These are phyloP conservation scores for Phycodurus eques DNA, from an alignment of 2,113 vertebrate species.

Conservation along the genomic window DNA sequence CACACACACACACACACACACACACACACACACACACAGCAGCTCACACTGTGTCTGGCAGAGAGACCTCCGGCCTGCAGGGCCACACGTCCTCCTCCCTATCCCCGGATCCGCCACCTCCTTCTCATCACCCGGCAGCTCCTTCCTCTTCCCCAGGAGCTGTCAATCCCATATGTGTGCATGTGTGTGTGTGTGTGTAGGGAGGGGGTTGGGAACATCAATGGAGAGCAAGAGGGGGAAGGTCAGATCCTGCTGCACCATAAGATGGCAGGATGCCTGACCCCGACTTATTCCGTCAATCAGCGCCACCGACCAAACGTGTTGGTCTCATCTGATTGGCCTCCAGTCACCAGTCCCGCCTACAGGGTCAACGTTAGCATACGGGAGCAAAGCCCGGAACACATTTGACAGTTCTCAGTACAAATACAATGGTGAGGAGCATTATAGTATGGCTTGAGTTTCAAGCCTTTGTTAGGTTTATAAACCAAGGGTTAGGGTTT, in stretches of 20 bases:
- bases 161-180: slow-evolving; percentile 43
- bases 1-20: slow-evolving; percentile 5
- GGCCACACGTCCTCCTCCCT: slow-evolving; percentile 37
- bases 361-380: slow-evolving; percentile 43
- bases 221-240: slow-evolving; percentile 47
- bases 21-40: slow-evolving; percentile 21
- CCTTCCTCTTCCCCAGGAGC: slow-evolving; percentile 41
- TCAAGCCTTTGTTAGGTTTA: too few relatives aligned
- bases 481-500: too few relatives aligned
- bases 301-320: neutral
- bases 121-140: slow-evolving; percentile 30
- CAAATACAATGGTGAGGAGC: neutral
- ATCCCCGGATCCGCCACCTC: slow-evolving; percentile 47
- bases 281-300: slow-evolving; percentile 44
- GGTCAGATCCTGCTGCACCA: slow-evolving; percentile 40
- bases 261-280: slow-evolving; percentile 44
- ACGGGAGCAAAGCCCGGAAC: slow-evolving; percentile 41
- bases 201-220: slow-evolving; percentile 38
- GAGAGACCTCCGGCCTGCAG: slow-evolving; percentile 50
- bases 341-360: neutral
- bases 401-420: neutral
- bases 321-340: neutral
- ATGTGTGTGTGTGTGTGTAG: slow-evolving; percentile 7
- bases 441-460: too few relatives aligned
- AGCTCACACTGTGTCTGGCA: slow-evolving; percentile 56